A percentile compares a stretch with the other conserved stretches of the same genome.
Evolutionary conservation across 2,113 vertebrate species (phyloP).

Genomic region (Bufo bufo): DNA sequence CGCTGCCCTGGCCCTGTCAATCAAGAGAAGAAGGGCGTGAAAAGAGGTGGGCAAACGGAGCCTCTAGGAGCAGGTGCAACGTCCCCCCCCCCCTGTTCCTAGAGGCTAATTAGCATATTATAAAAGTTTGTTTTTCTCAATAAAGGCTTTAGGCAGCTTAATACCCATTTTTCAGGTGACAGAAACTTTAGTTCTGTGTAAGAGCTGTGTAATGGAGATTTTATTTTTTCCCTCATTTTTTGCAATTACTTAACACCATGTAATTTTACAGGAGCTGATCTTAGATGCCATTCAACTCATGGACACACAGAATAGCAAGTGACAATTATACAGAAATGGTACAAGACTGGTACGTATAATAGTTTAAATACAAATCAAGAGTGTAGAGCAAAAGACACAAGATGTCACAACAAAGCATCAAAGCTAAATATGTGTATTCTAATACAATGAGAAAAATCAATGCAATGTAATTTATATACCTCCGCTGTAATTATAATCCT

Average conservation of each 20-base stretch:
- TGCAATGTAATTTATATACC: background rate
- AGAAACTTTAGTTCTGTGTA: background rate
- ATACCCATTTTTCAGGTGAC: too few species aligned
- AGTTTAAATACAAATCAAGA: slow-evolving; percentile 25
- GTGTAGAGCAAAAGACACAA: background rate
- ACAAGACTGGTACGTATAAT: background rate
- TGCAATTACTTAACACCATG: background rate
- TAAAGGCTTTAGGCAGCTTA: too few species aligned
- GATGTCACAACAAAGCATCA: slow-evolving; percentile 37
- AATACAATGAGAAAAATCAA: slow-evolving; percentile 34
- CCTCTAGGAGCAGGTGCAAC: too few species aligned
- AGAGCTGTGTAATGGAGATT: background rate
- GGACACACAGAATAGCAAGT: slow-evolving; percentile 18
- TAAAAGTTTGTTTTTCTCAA: too few species aligned
- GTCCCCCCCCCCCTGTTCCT: too few species aligned
- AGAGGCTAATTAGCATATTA: too few species aligned
- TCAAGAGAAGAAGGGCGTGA: too few species aligned
- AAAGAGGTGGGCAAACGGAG: too few species aligned
- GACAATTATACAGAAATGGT: background rate
- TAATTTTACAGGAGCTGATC: background rate
- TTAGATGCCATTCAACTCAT: slow-evolving; percentile 10
- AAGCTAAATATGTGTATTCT: slow-evolving; percentile 15
- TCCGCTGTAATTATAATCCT: slow-evolving; percentile 2
- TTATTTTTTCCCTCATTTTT: background rate
- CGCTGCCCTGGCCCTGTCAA: too few species aligned